Evolutionary conservation across 1,140 invertebrate species (phyloP).

Genomic region (Centruroides vittatus): DNA sequence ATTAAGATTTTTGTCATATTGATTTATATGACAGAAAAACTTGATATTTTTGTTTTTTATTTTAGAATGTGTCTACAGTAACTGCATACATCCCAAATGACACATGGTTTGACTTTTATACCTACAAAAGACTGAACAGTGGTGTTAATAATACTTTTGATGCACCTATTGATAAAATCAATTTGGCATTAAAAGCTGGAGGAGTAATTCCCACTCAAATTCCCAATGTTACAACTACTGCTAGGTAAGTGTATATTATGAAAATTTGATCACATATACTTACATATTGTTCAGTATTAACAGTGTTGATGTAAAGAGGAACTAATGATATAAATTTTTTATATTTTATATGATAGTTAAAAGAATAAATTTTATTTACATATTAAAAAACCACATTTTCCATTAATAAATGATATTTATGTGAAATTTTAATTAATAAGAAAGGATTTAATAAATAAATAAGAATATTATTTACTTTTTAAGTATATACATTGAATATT

Average conservation of each 20-base stretch:
- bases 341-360: neutral
- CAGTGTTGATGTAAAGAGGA: too few species aligned
- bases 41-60: too few species aligned
- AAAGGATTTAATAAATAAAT: too few species aligned
- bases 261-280: neutral
- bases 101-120: slow-evolving; percentile 19
- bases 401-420: too few species aligned
- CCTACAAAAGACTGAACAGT: slow-evolving; percentile 1
- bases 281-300: too few species aligned
- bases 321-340: neutral
- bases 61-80: slow-evolving; percentile 8
- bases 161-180: slow-evolving; percentile 23
- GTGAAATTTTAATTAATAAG: too few species aligned
- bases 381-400: too few species aligned
- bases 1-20: too few species aligned
- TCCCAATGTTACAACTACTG: slow-evolving; percentile 26
- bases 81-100: slow-evolving; percentile 15
- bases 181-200: slow-evolving; percentile 30
- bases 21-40: too few species aligned
- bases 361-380: neutral
- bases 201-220: slow-evolving; percentile 28
- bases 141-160: slow-evolving; percentile 1
- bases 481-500: too few species aligned
- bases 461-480: too few species aligned
- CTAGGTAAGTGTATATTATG: slow-evolving; percentile 2